A percentile compares a stretch with the other conserved stretches of the same genome.
Conservation (phyloP, 2,797 vertebrate species). For the Cephalopachus bancanus region DNA sequence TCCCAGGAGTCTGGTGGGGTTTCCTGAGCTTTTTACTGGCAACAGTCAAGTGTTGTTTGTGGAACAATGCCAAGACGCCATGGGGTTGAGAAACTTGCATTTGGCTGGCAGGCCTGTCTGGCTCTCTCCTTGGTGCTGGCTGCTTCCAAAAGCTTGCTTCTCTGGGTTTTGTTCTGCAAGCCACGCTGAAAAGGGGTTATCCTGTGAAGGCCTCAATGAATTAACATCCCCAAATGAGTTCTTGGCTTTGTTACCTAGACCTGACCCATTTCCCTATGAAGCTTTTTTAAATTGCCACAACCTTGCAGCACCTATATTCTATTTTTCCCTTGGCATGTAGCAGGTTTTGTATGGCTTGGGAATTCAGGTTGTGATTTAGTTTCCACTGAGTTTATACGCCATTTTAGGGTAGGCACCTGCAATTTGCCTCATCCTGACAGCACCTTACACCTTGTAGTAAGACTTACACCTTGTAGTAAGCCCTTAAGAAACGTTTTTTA, state of each 20-base stretch:
- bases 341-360: not conserved
- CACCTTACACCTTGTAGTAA: too few relatives aligned
- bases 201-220: not conserved
- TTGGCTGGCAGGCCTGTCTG: constrained; percentile 3
- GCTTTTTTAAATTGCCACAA: not conserved
- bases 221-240: not conserved
- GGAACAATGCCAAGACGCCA: constrained; percentile 42
- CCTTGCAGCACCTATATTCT: not conserved
- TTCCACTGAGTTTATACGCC: not conserved
- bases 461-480: not conserved
- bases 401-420: not conserved
- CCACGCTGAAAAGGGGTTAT: not conserved
- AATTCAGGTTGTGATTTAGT: not conserved
- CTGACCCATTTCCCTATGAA: not conserved
- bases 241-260: not conserved
- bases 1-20: constrained; percentile 45
- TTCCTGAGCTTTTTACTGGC: constrained; percentile 71
- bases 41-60: constrained; percentile 35
- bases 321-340: not conserved
- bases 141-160: not conserved
- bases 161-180: constrained; percentile 16
- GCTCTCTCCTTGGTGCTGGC: constrained; percentile 75
- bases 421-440: not conserved
- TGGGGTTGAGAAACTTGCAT: not conserved
- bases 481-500: not conserved